phyloP scores from a whole-genome alignment of 2,113 vertebrate species.

The Zosterops hypoxanthus region DNA sequence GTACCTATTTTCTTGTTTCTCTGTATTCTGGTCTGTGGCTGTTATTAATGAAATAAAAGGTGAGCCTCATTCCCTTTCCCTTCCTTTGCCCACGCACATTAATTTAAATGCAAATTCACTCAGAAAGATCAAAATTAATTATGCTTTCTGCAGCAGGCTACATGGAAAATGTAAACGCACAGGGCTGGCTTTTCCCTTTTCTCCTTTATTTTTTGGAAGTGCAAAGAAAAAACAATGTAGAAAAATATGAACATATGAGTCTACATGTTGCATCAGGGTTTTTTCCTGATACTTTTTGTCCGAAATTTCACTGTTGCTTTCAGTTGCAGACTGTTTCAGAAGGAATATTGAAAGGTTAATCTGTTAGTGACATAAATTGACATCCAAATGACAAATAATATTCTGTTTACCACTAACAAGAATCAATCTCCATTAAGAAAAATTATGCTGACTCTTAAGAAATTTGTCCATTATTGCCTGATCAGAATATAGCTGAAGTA shows the following conservation, averaged over 20 bases:
- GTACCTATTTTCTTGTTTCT: neutral
- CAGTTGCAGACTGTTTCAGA: neutral
- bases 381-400: constrained; percentile 14
- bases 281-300: neutral
- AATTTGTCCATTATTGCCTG: neutral
- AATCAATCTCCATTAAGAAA: neutral
- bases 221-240: neutral
- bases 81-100: constrained; percentile 3
- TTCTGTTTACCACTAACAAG: constrained; percentile 15
- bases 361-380: neutral
- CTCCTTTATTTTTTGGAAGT: neutral
- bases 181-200: neutral
- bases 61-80: neutral
- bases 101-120: constrained; percentile 56
- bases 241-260: neutral
- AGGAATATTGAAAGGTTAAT: neutral
- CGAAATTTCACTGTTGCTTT: neutral
- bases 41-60: constrained; percentile 12
- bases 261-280: neutral
- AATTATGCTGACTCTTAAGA: constrained; percentile 17
- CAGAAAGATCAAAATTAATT: constrained; percentile 58
- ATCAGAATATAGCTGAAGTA: neutral
- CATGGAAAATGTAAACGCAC: constrained; percentile 10
- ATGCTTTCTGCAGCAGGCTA: neutral
- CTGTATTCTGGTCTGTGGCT: neutral